A percentile compares a stretch with the other conserved stretches of the same genome.
These are phyloP conservation scores for Steinernema scapterisci DNA, from an alignment of 2,888 invertebrate genomes.

Conservation along the genomic window DNA sequence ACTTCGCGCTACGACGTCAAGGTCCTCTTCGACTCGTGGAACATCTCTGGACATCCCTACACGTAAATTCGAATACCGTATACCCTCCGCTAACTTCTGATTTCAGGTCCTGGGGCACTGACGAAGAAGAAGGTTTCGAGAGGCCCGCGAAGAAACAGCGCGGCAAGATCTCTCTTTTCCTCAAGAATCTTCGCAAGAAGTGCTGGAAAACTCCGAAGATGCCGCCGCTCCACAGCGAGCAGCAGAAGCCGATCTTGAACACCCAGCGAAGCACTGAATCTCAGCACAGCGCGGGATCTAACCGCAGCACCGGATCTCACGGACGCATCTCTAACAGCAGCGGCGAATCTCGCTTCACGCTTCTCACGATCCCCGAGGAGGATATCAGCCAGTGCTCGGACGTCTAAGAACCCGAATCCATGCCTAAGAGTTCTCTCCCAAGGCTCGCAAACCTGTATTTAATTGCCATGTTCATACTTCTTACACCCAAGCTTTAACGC, in stretches of 20 bases:
- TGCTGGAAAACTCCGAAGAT: too few relatives aligned
- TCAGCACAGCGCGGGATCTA: too few relatives aligned
- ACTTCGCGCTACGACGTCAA: not conserved
- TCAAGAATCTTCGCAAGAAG: too few relatives aligned
- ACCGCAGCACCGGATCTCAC: too few relatives aligned
- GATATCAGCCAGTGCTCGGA: not conserved
- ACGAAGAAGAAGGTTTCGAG: conserved; percentile 30
- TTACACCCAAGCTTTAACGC: too few relatives aligned
- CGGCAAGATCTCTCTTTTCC: too few relatives aligned
- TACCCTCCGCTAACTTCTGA: too few relatives aligned
- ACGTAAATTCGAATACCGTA: conserved; percentile 2
- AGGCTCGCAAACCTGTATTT: too few relatives aligned
- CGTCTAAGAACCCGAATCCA: not conserved
- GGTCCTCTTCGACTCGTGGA: not conserved
- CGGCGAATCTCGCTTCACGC: not conserved
- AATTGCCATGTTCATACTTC: too few relatives aligned
- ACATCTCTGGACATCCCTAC: not conserved
- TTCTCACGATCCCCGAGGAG: not conserved
- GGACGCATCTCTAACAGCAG: not conserved
- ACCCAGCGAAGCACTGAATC: not conserved
- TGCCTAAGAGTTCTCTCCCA: too few relatives aligned
- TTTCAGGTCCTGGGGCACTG: not conserved
- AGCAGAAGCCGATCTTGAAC: not conserved
- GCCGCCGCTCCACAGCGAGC: too few relatives aligned
- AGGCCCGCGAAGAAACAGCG: not conserved